A percentile compares a stretch with the other conserved stretches of the same genome.
phyloP scores from a whole-genome alignment of 2,888 invertebrate genomes.

The Idaea aversata region DNA sequence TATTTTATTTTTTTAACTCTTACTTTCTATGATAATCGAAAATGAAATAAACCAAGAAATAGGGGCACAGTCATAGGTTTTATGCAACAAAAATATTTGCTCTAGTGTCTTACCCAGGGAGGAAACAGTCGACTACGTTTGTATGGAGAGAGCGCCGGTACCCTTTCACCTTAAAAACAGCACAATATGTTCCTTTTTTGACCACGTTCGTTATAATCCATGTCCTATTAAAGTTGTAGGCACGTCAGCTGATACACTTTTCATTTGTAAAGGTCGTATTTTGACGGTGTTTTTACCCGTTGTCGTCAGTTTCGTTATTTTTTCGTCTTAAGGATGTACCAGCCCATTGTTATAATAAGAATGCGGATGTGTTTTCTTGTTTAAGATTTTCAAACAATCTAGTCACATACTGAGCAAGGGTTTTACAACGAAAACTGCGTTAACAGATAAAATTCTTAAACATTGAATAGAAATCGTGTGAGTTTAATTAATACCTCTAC shows the following conservation, averaged over 20 bases:
- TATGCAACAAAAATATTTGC: no score
- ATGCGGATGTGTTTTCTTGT: not conserved
- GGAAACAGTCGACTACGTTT: no score
- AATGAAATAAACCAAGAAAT: no score
- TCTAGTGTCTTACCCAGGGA: no score
- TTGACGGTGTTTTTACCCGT: not conserved
- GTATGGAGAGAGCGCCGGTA: no score
- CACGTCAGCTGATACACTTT: not conserved
- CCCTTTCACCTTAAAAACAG: no score
- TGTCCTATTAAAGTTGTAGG: not conserved
- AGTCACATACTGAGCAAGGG: not conserved
- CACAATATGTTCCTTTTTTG: no score
- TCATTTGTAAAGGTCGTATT: not conserved
- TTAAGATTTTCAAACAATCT: not conserved
- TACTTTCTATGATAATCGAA: no score
- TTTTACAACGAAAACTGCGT: not conserved
- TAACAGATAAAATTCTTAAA: not conserved
- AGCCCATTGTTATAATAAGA: not conserved
- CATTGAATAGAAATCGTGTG: not conserved
- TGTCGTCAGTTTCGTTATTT: not conserved
- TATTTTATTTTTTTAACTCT: no score
- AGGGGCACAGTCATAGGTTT: no score
- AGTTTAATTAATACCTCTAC: not conserved
- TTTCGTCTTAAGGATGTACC: not conserved
- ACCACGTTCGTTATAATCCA: not conserved